Evolutionary conservation across 2,888 invertebrate species (phyloP).

Genomic region (Diogma glabrata): DNA sequence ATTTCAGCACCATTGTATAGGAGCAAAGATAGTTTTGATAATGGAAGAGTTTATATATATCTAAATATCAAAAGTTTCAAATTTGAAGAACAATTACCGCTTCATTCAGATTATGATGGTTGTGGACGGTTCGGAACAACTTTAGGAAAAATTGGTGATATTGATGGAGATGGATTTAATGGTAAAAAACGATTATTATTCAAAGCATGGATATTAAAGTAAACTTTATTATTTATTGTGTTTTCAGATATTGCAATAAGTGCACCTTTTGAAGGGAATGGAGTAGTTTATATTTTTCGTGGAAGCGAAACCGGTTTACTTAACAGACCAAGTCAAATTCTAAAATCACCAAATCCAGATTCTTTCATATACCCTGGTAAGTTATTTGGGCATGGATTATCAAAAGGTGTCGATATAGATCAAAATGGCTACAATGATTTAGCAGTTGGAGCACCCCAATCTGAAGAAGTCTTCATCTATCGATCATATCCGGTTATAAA

Average conservation of each 20-base stretch:
- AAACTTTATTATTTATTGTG: conserved; percentile 10
- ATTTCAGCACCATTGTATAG: background rate
- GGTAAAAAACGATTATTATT: too few species aligned
- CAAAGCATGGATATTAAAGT: too few species aligned
- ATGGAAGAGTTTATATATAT: conserved; percentile 1
- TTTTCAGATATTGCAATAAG: conserved; percentile 47
- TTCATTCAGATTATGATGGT: background rate
- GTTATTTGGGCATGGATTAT: conserved; percentile 34
- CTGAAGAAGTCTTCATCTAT: conserved; percentile 25
- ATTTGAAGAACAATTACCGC: background rate
- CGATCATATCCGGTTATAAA: conserved; percentile 23
- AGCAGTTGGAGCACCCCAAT: conserved; percentile 37
- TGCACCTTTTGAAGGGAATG: conserved; percentile 58
- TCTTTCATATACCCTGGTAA: background rate
- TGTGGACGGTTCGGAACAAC: conserved; percentile 12
- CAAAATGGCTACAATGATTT: conserved; percentile 34
- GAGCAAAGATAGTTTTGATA: background rate
- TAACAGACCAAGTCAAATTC: conserved; percentile 33
- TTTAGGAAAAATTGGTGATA: conserved; percentile 33
- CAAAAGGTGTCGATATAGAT: conserved; percentile 39
- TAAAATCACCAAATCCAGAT: conserved; percentile 28
- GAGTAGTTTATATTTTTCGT: conserved; percentile 51
- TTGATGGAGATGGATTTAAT: conserved; percentile 47
- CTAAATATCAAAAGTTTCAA: too few species aligned
- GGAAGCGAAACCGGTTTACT: conserved; percentile 35